These are phyloP conservation scores for Pararge aegeria DNA, from an alignment of 1,140 invertebrate species.

Conservation along the genomic window DNA sequence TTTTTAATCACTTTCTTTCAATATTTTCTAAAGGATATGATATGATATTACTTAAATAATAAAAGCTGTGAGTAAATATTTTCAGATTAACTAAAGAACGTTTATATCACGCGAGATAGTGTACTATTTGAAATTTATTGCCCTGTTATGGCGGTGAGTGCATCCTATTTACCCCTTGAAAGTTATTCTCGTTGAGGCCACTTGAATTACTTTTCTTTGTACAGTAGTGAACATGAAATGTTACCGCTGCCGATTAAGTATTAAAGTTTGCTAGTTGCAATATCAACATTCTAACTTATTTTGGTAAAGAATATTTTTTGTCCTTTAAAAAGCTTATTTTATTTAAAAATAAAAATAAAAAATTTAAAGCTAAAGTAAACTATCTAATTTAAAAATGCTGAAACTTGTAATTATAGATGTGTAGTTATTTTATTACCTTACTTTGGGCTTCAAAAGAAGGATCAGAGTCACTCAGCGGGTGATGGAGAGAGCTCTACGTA, in stretches of 20 bases:
- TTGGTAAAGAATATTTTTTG: no score
- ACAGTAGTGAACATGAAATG: slow-evolving; percentile 6
- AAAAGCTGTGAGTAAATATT: slow-evolving; percentile 44
- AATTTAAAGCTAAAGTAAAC: no score
- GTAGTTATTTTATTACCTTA: neutral
- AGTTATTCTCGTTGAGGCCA: slow-evolving; percentile 27
- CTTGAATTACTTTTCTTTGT: slow-evolving; percentile 1
- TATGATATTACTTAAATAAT: slow-evolving; percentile 48
- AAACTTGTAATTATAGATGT: no score
- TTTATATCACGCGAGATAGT: slow-evolving; percentile 61
- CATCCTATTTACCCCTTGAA: slow-evolving; percentile 39
- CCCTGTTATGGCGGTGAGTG: slow-evolving; percentile 34
- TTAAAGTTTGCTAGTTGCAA: no score
- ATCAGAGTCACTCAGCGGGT: neutral
- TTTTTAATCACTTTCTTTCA: no score
- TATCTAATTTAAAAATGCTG: no score
- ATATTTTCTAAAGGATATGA: no score
- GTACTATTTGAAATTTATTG: slow-evolving; percentile 65
- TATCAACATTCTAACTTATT: no score
- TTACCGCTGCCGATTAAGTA: no score
- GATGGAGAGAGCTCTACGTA: neutral
- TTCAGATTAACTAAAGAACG: slow-evolving; percentile 58
- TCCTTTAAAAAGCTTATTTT: no score
- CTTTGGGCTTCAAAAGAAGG: no score
- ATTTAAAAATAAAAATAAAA: no score